Evolutionary conservation across 2,113 vertebrate genomes (phyloP).

Genomic region (Upupa epops): DNA sequence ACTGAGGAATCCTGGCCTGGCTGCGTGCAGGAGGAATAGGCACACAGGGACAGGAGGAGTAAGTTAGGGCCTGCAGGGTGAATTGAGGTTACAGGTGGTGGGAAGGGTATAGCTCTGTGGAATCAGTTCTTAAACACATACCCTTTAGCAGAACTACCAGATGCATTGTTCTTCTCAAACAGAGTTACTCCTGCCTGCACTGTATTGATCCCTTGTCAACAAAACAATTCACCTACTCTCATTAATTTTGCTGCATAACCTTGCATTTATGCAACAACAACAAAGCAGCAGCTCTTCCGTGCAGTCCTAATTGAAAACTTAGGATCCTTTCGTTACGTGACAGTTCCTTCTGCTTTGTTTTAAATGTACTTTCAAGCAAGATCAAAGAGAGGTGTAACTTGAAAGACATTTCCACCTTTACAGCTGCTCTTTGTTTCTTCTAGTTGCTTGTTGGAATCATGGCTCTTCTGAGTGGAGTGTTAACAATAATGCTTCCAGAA

Average conservation of each 20-base stretch:
- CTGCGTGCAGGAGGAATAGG: not conserved
- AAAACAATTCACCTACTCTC: not conserved
- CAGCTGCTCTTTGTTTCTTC: conserved; percentile 49
- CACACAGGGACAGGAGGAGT: not conserved
- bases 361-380: not conserved
- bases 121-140: not conserved
- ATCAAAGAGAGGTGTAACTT: not conserved
- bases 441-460: conserved; percentile 88
- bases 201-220: not conserved
- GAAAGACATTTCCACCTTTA: conserved; percentile 3
- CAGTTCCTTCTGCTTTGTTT: not conserved
- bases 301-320: not conserved
- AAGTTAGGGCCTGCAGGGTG: not conserved
- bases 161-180: not conserved
- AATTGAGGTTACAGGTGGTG: not conserved
- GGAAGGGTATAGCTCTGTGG: not conserved
- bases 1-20: not conserved
- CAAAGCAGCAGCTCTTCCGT: not conserved
- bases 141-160: not conserved
- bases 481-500: conserved; percentile 87
- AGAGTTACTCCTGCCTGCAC: not conserved
- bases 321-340: not conserved
- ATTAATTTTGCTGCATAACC: not conserved
- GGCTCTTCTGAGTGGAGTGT: conserved; percentile 83
- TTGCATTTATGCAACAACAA: not conserved